A percentile compares a stretch with the other conserved stretches of the same genome.
These are phyloP conservation scores for Hestina assimilis DNA, from an alignment of 1,140 invertebrate genomes.

Conservation along the genomic window DNA sequence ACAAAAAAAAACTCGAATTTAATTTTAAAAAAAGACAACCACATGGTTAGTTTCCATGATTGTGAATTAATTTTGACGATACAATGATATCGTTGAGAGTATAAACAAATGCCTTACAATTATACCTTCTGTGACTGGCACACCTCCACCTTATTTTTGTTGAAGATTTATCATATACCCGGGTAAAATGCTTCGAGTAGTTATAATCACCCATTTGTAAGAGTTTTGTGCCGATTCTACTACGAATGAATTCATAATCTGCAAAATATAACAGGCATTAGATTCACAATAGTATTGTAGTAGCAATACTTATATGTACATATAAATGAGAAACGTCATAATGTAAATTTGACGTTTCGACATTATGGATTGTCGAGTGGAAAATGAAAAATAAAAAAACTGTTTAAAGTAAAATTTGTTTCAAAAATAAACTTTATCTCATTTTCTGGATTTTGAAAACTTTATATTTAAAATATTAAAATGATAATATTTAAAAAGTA, in stretches of 20 bases:
- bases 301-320: background rate
- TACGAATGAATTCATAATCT: slow-evolving; percentile 13
- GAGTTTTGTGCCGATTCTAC: slow-evolving; percentile 12
- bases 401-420: no score
- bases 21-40: background rate
- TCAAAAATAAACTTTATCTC: no score
- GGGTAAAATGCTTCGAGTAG: slow-evolving; percentile 10
- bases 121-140: slow-evolving; percentile 21
- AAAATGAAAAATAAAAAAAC: no score
- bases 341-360: no score
- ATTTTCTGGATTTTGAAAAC: no score
- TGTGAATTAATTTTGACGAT: slow-evolving; percentile 21
- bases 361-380: no score
- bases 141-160: slow-evolving; percentile 36
- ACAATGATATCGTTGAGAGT: slow-evolving; percentile 26
- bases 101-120: slow-evolving; percentile 33
- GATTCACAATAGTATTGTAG: background rate
- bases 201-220: slow-evolving; percentile 4
- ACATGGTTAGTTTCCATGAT: slow-evolving; percentile 16
- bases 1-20: no score
- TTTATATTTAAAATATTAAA: no score
- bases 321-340: background rate
- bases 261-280: no score
- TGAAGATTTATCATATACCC: background rate
- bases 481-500: no score